Base-by-base conservation (phyloP, 1,140 invertebrate species). In the Drosophila sucinea region DNA sequence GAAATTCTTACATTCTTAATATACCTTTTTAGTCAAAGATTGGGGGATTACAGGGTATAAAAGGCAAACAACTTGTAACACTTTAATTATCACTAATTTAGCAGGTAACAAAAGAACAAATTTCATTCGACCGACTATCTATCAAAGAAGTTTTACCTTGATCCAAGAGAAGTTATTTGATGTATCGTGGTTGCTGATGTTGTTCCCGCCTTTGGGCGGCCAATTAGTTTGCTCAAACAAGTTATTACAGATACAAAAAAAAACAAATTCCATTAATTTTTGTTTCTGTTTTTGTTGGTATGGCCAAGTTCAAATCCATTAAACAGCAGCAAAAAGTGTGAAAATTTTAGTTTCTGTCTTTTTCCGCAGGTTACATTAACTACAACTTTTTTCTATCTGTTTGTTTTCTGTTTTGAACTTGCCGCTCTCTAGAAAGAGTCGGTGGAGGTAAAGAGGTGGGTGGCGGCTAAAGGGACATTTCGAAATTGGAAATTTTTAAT, bases 1-100 rank as follows among this genome's bases (percentile, higher is more conserved):
- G 0, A 17, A 17, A 17, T 17, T 17, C 17, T 30, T 30, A 30
- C 30, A 30, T 30, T 17, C 17, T 17, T 17, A 17, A 38, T 44
- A 44, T 23, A 23, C 41, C 17, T n/a, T 44, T 44, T 44, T 4
- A 11, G 11, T 11, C 1, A 44, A 3, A 2, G 4, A 41, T 17
- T 35, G 33, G 3, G 10, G 0, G 2, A 4, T 41, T 41, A 11
- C 40, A 44, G 44, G 44, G 44, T 51, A 51, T 27, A 7, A 7
- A 67, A 77, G 44, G 62, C 68, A 62, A 44, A 86, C 66, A 86
- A 75, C 72, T 82, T 86, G 79, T 86, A 82, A 82, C 83, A 87
- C 79, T 81, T 86, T 86, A 89, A 87, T 89, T 89, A 70, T 73
- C 60, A 70, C 67, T 89, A 89, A 87, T 89, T 89, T 40, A 61